Conservation (phyloP, 2,888 invertebrate species). For the Beris morrisii region DNA sequence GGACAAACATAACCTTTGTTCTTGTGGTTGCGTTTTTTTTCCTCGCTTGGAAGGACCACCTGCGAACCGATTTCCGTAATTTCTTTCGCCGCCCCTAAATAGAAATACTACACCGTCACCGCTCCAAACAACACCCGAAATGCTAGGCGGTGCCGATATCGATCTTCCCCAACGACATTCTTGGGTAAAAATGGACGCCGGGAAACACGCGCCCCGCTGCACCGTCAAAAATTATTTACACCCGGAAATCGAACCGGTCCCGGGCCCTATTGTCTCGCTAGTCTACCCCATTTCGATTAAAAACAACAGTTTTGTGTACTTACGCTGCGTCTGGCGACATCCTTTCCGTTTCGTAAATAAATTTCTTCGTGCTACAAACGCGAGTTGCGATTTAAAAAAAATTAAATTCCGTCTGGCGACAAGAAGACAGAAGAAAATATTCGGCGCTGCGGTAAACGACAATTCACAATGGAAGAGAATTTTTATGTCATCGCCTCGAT, state of each 20-base stretch:
- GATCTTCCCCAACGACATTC: not conserved
- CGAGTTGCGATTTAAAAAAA: slow-evolving; percentile 14
- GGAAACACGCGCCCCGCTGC: slow-evolving; percentile 41
- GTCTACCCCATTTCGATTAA: not conserved
- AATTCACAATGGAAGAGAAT: not conserved
- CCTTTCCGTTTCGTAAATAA: not conserved
- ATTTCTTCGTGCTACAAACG: not conserved
- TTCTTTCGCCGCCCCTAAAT: too few species aligned
- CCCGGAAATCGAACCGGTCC: not conserved
- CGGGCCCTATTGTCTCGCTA: not conserved
- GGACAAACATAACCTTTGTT: slow-evolving; percentile 30
- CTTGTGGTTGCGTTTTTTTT: not conserved
- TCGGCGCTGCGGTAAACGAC: not conserved
- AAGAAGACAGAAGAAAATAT: slow-evolving; percentile 22
- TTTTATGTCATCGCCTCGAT: too few species aligned
- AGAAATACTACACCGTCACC: not conserved
- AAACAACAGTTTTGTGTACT: slow-evolving; percentile 21
- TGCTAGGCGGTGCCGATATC: slow-evolving; percentile 26
- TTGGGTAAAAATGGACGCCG: slow-evolving; percentile 46
- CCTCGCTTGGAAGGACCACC: too few species aligned
- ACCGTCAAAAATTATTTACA: slow-evolving; percentile 3
- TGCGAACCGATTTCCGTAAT: too few species aligned
- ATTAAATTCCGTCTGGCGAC: slow-evolving; percentile 14
- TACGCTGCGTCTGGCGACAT: slow-evolving; percentile 38
- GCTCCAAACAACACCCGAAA: not conserved